These are phyloP conservation scores for Leptothorax acervorum DNA, from an alignment of 2,888 invertebrate species.

Conservation along the genomic window DNA sequence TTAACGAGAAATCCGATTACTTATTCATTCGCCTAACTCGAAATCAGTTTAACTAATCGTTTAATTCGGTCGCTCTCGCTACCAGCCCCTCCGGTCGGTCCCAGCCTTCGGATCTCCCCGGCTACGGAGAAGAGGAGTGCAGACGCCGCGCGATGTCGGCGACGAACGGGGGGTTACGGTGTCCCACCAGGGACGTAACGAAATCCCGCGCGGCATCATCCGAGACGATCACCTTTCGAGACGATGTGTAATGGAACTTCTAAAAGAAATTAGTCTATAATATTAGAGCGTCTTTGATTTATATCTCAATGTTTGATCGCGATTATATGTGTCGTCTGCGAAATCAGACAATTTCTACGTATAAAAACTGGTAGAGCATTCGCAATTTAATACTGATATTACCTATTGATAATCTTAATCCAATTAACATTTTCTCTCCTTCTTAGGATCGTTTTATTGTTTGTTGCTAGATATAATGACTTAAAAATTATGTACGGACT, in stretches of 20 bases:
- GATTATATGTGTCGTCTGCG: background rate
- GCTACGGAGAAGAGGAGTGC: constrained; percentile 35
- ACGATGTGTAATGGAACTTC: background rate
- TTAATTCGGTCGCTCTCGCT: constrained; percentile 83
- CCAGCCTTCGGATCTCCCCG: constrained; percentile 48
- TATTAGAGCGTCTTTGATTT: background rate
- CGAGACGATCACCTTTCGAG: background rate
- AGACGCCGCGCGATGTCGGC: constrained; percentile 33
- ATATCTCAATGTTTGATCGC: background rate
- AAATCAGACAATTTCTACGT: background rate
- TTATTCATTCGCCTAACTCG: constrained; percentile 86
- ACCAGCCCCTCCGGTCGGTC: constrained; percentile 56
- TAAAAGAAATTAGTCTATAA: background rate
- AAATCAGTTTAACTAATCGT: constrained; percentile 86
- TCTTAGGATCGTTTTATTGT: background rate
- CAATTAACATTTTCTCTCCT: background rate
- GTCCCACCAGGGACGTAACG: constrained; percentile 57
- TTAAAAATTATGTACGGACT: background rate
- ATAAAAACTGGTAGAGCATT: background rate
- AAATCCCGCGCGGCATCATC: background rate
- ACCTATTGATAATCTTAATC: background rate
- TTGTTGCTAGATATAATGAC: background rate
- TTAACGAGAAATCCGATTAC: constrained; percentile 86
- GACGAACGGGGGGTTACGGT: constrained; percentile 29
- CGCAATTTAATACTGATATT: background rate